Evolutionary conservation across 2,113 vertebrate genomes (phyloP).

Genomic region (Coturnix japonica): DNA sequence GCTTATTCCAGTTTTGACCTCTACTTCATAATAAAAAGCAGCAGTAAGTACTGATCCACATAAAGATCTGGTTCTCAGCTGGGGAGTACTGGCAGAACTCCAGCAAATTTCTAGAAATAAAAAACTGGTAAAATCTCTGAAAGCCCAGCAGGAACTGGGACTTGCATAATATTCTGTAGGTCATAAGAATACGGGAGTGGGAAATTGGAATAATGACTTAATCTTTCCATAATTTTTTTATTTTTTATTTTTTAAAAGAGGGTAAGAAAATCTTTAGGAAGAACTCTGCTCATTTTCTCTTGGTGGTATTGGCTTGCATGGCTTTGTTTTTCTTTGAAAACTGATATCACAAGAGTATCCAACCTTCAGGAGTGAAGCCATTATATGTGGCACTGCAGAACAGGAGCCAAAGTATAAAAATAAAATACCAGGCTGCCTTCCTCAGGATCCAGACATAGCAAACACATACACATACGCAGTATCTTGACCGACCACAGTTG

Average conservation of each 20-base stretch:
- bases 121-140: background rate
- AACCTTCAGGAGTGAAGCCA: conserved; percentile 67
- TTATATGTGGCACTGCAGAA: conserved; percentile 67
- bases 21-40: background rate
- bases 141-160: background rate
- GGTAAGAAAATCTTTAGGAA: background rate
- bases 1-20: background rate
- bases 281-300: conserved; percentile 48
- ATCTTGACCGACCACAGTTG: background rate
- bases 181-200: background rate
- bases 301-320: conserved; percentile 10
- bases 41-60: background rate
- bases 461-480: background rate
- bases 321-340: conserved; percentile 66
- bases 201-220: background rate
- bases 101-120: conserved; percentile 22
- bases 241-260: background rate
- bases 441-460: conserved; percentile 73
- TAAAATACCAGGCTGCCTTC: conserved; percentile 71
- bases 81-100: background rate
- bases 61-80: background rate
- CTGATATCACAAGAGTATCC: conserved; percentile 74
- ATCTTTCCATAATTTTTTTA: background rate
- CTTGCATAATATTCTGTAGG: conserved; percentile 11
- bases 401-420: conserved; percentile 77